These are phyloP conservation scores for Macquaria australasica DNA, from an alignment of 2,113 vertebrate species.

Conservation along the genomic window DNA sequence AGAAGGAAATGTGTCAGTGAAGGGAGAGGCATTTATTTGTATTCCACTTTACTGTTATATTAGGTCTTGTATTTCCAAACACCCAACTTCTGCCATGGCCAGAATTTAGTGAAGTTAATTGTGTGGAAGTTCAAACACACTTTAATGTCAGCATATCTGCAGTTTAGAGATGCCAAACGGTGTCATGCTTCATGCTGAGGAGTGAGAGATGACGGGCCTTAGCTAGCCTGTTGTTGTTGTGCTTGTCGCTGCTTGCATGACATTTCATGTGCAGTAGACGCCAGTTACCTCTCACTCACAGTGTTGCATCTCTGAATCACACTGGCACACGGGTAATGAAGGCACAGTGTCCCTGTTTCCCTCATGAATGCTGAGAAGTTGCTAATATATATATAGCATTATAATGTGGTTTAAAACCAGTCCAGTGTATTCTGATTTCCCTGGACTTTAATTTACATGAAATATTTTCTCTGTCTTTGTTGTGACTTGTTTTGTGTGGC, in stretches of 20 bases:
- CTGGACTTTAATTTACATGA: not conserved
- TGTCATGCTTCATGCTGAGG: conserved; percentile 13
- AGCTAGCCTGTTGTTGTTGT: conserved; percentile 44
- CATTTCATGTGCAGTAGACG: conserved; percentile 56
- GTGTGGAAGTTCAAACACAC: conserved; percentile 15
- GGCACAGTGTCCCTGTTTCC: conserved; percentile 20
- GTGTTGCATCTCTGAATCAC: conserved; percentile 38
- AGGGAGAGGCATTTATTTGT: not conserved
- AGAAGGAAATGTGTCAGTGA: conserved; percentile 4
- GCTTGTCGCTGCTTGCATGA: conserved; percentile 27
- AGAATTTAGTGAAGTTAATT: conserved; percentile 4
- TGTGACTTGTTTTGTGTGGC: not conserved
- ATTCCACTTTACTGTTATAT: conserved; percentile 14
- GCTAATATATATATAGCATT: not conserved
- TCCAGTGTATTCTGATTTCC: not conserved
- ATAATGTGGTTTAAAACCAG: conserved; percentile 23
- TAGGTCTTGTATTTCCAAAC: not conserved
- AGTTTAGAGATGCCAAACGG: conserved; percentile 31
- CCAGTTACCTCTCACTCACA: conserved; percentile 61
- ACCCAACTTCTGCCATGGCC: not conserved
- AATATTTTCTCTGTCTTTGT: not conserved
- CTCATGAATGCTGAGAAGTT: not conserved
- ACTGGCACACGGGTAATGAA: not conserved
- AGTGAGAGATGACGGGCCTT: conserved; percentile 42
- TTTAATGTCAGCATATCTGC: not conserved